A percentile compares a stretch with the other conserved stretches of the same genome.
phyloP scores from a whole-genome alignment of 2,797 vertebrate genomes.

The Semotilus atromaculatus region DNA sequence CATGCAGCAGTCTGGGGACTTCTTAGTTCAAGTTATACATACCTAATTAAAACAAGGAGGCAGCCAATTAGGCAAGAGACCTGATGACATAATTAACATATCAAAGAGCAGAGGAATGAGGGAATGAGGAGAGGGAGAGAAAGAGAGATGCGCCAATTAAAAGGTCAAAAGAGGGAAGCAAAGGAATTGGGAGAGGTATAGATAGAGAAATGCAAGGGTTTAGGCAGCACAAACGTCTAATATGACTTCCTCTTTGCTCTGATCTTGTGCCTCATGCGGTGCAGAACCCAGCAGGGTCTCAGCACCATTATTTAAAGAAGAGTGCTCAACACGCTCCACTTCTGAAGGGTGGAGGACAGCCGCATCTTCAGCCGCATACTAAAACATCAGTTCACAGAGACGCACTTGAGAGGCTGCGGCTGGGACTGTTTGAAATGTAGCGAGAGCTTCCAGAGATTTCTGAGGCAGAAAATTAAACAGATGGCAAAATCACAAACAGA shows the following conservation, averaged over 20 bases:
- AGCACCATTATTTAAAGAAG: conserved; percentile 47
- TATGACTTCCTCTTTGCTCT: conserved; percentile 31
- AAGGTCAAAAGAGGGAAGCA: conserved; percentile 37
- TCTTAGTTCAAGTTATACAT: conserved; percentile 1
- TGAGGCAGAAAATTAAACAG: conserved; percentile 54
- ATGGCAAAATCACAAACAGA: conserved; percentile 45
- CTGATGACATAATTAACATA: conserved; percentile 37
- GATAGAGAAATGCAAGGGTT: neutral
- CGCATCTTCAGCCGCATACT: conserved; percentile 32
- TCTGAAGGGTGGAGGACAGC: conserved; percentile 13
- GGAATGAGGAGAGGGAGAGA: neutral
- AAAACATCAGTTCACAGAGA: conserved; percentile 34
- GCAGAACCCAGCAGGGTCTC: conserved; percentile 44
- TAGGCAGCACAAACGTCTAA: neutral
- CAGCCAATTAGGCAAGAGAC: conserved; percentile 43
- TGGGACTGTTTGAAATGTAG: conserved; percentile 34
- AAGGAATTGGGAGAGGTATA: conserved; percentile 12
- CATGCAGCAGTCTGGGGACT: neutral
- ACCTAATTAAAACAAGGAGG: conserved; percentile 69
- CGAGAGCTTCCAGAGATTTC: conserved; percentile 20
- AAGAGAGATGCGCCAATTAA: neutral
- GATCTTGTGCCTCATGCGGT: conserved; percentile 35
- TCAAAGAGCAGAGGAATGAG: conserved; percentile 26
- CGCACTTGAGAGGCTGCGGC: conserved; percentile 16
- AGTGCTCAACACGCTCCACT: conserved; percentile 26